Percentiles rank a stretch among this genome's conserved stretches.
Evolutionary conservation across 2,797 vertebrate genomes (phyloP).

Genomic region (Orientallactaga sibirica): DNA sequence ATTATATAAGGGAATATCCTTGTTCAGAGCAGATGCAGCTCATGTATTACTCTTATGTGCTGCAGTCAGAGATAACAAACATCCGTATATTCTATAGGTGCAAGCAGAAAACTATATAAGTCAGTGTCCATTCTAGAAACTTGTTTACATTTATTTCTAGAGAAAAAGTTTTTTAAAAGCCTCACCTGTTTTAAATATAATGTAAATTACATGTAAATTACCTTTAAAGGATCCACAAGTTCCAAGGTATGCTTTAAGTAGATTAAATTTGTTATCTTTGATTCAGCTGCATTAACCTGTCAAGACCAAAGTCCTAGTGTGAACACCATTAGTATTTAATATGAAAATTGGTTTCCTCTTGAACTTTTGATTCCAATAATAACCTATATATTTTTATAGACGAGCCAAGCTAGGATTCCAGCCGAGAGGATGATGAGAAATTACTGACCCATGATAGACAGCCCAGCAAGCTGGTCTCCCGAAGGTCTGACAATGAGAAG

Average conservation of each 20-base stretch:
- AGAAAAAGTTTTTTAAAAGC: neutral
- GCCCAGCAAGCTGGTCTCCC: neutral
- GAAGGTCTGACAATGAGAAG: conserved; percentile 9
- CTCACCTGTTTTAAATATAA: conserved; percentile 36
- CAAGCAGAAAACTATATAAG: neutral
- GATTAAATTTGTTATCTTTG: conserved; percentile 98
- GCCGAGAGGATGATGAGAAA: neutral
- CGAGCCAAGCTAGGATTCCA: neutral
- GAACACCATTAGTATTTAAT: neutral
- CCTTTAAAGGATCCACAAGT: conserved; percentile 94
- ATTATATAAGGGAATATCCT: conserved; percentile 7
- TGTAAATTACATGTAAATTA: conserved; percentile 81
- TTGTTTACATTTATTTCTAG: conserved; percentile 57
- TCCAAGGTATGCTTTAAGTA: conserved; percentile 97
- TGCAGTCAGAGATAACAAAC: neutral
- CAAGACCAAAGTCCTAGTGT: conserved; percentile 73
- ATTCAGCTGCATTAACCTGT: conserved; percentile 95
- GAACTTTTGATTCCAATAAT: conserved; percentile 1
- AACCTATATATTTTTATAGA: neutral
- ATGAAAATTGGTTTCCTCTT: conserved; percentile 5
- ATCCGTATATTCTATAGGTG: neutral
- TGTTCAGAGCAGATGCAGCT: neutral
- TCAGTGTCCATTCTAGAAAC: conserved; percentile 13
- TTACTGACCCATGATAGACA: neutral
- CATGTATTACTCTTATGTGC: conserved; percentile 49